Evolutionary conservation across 2,113 vertebrate genomes (phyloP).

Genomic region (Corapipo altera): DNA sequence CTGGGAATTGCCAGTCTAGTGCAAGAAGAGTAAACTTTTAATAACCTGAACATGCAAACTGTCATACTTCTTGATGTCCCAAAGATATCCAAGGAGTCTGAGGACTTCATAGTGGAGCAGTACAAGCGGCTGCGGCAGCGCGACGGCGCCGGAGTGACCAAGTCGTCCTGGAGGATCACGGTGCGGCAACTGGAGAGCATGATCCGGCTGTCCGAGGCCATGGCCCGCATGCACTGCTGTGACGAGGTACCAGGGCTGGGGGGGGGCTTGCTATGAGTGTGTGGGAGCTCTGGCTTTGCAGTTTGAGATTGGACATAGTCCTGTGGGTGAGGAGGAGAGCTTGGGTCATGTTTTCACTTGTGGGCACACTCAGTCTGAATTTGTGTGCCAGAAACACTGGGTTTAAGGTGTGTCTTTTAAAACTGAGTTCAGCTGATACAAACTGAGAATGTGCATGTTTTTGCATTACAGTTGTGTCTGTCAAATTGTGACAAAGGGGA

Average conservation of each 20-base stretch:
- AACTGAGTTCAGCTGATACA: background rate
- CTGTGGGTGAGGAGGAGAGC: background rate
- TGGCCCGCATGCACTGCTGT: slow-evolving; percentile 99
- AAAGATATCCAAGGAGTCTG: slow-evolving; percentile 95
- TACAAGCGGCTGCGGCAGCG: slow-evolving; percentile 95
- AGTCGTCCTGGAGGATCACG: slow-evolving; percentile 95
- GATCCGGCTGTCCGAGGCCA: slow-evolving; percentile 95
- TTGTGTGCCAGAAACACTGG: background rate
- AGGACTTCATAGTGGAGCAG: slow-evolving; percentile 98
- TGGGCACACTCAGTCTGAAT: background rate
- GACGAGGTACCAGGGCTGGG: slow-evolving; percentile 82
- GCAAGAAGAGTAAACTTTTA: background rate
- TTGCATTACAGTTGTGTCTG: background rate
- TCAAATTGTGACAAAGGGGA: background rate
- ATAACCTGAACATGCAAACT: background rate
- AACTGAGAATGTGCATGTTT: background rate
- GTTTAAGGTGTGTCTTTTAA: background rate
- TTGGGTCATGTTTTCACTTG: background rate
- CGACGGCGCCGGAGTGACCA: slow-evolving; percentile 86
- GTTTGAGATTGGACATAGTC: rapidly evolving
- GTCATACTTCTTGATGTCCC: background rate
- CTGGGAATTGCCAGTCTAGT: background rate
- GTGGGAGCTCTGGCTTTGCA: background rate
- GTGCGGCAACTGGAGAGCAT: slow-evolving; percentile 97
- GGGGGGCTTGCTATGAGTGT: rapidly evolving